A percentile compares a stretch with the other conserved stretches of the same genome.
Conservation (phyloP, 2,888 invertebrate species). For the Apodemia zela region DNA sequence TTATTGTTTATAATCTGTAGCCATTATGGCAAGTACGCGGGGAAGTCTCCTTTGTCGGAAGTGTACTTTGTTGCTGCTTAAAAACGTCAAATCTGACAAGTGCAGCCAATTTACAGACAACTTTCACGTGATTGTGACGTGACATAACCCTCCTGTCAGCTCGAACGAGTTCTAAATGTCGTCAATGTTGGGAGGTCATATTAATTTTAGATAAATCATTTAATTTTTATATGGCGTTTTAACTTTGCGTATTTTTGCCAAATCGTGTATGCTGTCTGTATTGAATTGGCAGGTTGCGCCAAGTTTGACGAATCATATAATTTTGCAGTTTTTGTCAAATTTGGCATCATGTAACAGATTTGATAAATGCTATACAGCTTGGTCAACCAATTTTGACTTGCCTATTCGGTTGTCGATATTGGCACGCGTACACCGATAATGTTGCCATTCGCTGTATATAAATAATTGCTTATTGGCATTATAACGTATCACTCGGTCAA, state of each 20-base stretch:
- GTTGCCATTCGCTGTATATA: constrained; percentile 39
- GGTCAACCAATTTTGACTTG: not conserved
- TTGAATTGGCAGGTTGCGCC: not conserved
- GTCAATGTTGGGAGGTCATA: constrained; percentile 8
- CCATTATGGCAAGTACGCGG: constrained; percentile 30
- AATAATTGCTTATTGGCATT: constrained; percentile 38
- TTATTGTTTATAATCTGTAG: constrained; percentile 43
- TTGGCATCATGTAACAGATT: not conserved
- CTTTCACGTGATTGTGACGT: not conserved
- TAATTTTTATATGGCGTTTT: not conserved
- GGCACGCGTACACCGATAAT: constrained; percentile 26
- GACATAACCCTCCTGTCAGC: not conserved
- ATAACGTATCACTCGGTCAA: constrained; percentile 36
- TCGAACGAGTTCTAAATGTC: not conserved
- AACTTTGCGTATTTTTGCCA: not conserved
- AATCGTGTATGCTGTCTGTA: not conserved
- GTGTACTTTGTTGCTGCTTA: no score
- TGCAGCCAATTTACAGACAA: not conserved
- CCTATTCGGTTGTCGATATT: not conserved
- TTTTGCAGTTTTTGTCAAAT: not conserved
- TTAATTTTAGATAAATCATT: constrained; percentile 4
- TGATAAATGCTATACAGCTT: no score
- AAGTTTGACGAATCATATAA: no score
- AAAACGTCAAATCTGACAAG: constrained; percentile 24
- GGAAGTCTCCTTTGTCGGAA: constrained; percentile 18